phyloP scores from a whole-genome alignment of 2,888 invertebrate genomes.

The Nasonia oneida region DNA sequence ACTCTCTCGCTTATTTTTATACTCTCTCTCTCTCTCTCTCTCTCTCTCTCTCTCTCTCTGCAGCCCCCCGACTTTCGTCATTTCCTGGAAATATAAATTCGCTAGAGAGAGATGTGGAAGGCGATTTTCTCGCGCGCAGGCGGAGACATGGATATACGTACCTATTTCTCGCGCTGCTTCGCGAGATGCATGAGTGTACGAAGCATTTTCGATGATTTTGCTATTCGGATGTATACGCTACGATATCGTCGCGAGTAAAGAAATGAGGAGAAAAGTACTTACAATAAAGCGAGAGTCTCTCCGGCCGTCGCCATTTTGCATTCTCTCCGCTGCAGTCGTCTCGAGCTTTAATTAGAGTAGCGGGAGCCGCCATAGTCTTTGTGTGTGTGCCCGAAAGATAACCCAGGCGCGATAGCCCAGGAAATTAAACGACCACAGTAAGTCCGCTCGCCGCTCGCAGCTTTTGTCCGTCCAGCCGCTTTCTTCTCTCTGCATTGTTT shows the following conservation, averaged over 20 bases:
- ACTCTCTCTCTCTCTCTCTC: not conserved
- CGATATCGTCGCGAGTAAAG: not conserved
- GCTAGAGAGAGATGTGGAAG: not conserved
- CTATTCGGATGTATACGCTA: too few relatives aligned
- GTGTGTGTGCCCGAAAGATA: slow-evolving; percentile 21
- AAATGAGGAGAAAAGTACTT: not conserved
- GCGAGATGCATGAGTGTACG: not conserved
- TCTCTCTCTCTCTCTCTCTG: too few relatives aligned
- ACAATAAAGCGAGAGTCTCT: not conserved
- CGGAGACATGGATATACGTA: not conserved
- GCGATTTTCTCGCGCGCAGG: not conserved
- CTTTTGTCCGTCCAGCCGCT: slow-evolving; percentile 41
- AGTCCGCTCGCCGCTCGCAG: slow-evolving; percentile 8
- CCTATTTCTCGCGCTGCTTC: not conserved
- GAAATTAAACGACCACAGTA: slow-evolving; percentile 54
- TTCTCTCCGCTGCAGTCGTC: not conserved
- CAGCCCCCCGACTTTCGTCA: slow-evolving; percentile 23
- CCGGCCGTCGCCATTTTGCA: slow-evolving; percentile 37
- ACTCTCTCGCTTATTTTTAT: slow-evolving; percentile 9
- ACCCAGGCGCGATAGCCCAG: slow-evolving; percentile 38
- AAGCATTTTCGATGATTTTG: not conserved
- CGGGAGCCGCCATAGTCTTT: not conserved
- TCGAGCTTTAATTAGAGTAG: slow-evolving; percentile 41
- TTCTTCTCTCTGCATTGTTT: slow-evolving; percentile 52
- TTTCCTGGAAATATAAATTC: slow-evolving; percentile 55